A percentile compares a stretch with the other conserved stretches of the same genome.
phyloP scores from a whole-genome alignment of 2,113 vertebrate species.

The Tinamus guttatus region DNA sequence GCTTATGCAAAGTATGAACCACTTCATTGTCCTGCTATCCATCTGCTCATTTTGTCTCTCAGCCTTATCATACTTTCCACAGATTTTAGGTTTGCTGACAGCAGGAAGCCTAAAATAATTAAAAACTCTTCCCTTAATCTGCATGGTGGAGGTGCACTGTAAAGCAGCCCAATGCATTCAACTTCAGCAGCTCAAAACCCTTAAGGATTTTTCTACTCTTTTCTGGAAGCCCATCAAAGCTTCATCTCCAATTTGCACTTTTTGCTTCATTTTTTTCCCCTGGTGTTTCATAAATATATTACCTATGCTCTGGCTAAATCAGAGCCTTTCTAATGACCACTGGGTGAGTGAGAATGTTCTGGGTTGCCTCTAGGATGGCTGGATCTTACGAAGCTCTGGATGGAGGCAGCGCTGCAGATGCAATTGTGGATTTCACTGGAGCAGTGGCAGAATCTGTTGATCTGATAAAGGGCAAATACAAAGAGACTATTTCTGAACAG shows the following conservation, averaged over 20 bases:
- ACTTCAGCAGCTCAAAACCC: not conserved
- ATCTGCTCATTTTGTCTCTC: not conserved
- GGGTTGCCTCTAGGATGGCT: constrained; percentile 80
- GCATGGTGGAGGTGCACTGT: not conserved
- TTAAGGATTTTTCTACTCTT: not conserved
- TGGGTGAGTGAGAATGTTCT: not conserved
- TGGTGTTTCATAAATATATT: not conserved
- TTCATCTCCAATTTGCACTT: not conserved
- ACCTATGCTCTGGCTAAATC: not conserved
- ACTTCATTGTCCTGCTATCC: not conserved
- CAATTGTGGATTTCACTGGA: constrained; percentile 95
- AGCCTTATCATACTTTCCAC: not conserved
- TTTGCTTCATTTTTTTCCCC: not conserved
- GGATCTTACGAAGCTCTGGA: constrained; percentile 93
- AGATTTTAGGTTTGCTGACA: not conserved
- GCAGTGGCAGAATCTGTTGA: constrained; percentile 88
- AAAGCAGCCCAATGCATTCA: not conserved
- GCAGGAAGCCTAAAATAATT: not conserved
- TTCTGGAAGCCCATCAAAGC: not conserved
- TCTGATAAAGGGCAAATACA: constrained; percentile 80
- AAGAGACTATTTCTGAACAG: constrained; percentile 79
- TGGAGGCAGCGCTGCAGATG: constrained; percentile 91
- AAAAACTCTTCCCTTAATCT: not conserved
- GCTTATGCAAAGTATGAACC: constrained; percentile 91
- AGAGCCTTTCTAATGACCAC: not conserved